Evolutionary conservation across 64 coral and sea anemone species (phyloP).

Genomic region (Stichodactyla helianthus): DNA sequence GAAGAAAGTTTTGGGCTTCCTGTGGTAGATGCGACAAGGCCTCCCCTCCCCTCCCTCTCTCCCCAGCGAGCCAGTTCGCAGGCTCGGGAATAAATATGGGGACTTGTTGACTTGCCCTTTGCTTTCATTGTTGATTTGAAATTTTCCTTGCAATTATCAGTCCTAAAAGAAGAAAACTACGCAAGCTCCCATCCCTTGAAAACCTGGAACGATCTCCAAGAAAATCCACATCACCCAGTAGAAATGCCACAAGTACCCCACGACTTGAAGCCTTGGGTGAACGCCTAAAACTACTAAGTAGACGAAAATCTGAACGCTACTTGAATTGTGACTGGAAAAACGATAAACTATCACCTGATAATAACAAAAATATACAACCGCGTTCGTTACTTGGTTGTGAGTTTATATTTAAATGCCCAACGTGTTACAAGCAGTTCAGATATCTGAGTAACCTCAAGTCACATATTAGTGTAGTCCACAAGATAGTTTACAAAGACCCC

Average conservation of each 20-base stretch:
- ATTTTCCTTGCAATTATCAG: neutral
- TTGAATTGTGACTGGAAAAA: neutral
- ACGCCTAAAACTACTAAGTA: neutral
- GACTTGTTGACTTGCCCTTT: no score
- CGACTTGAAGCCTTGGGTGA: slow-evolving; percentile 9
- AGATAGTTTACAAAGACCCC: slow-evolving; percentile 16
- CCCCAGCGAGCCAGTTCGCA: no score
- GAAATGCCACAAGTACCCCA: neutral
- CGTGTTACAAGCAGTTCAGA: slow-evolving; percentile 46
- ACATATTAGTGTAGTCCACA: slow-evolving; percentile 49
- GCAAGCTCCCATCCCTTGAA: slow-evolving; percentile 25
- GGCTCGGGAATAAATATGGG: no score
- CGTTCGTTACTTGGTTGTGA: neutral
- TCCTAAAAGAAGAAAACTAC: slow-evolving; percentile 18
- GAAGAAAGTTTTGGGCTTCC: no score
- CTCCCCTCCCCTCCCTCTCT: no score
- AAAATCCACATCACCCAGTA: neutral
- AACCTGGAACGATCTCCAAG: neutral
- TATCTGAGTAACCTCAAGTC: slow-evolving; percentile 58
- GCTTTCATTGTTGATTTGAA: neutral
- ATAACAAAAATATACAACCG: neutral
- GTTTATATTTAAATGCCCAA: slow-evolving; percentile 21
- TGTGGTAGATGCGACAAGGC: no score
- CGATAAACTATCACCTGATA: neutral
- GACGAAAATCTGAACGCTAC: neutral